Evolutionary conservation across 2,888 invertebrate genomes (phyloP).

Genomic region (Drosophila greeni): DNA sequence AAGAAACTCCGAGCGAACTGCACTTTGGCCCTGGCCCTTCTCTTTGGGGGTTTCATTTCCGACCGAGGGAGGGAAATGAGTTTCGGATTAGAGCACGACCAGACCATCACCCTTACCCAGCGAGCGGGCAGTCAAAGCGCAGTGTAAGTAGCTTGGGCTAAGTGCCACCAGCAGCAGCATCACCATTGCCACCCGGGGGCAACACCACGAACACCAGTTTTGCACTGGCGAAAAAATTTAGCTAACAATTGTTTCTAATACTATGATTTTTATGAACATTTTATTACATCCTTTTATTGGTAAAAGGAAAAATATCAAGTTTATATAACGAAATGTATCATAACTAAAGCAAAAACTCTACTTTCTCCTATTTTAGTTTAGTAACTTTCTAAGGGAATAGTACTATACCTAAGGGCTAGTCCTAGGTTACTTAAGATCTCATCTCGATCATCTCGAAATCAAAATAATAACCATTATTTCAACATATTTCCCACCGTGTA

Average conservation of each 20-base stretch:
- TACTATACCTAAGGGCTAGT: neutral
- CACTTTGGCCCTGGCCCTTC: slow-evolving; percentile 48
- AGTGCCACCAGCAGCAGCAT: slow-evolving; percentile 53
- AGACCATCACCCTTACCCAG: slow-evolving; percentile 20
- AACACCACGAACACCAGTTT: slow-evolving; percentile 1
- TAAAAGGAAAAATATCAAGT: too few species aligned
- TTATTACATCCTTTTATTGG: too few species aligned
- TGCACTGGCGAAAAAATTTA: neutral
- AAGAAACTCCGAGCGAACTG: slow-evolving; percentile 57
- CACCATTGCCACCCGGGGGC: slow-evolving; percentile 17
- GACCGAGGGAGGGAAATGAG: slow-evolving; percentile 66
- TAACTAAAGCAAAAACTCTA: too few species aligned
- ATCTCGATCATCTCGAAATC: too few species aligned
- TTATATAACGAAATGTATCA: too few species aligned
- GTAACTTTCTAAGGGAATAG: neutral
- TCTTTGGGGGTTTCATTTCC: slow-evolving; percentile 69
- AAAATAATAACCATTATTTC: neutral
- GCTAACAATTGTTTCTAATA: neutral
- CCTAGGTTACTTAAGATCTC: neutral
- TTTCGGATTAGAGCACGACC: slow-evolving; percentile 74
- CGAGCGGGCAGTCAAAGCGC: slow-evolving; percentile 46
- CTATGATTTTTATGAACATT: too few species aligned
- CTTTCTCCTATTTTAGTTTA: too few species aligned
- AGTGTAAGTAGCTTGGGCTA: slow-evolving; percentile 65
- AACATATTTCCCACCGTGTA: neutral